These are phyloP conservation scores for Platygyra sinensis DNA, from an alignment of 64 coral and sea anemone species.

Conservation along the genomic window DNA sequence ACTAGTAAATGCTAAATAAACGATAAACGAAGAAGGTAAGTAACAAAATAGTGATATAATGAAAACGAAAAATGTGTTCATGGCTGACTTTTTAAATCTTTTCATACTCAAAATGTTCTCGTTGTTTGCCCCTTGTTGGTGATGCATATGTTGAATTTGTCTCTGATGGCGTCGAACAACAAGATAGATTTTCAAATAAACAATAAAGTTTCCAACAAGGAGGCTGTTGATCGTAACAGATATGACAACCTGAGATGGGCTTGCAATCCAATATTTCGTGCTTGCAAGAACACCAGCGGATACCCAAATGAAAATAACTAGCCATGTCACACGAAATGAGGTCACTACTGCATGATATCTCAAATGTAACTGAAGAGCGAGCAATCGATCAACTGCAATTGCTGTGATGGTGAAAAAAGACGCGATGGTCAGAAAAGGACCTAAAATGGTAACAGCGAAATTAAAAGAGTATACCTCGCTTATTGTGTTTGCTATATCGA, in stretches of 20 bases:
- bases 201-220: background rate
- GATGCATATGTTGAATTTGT: conserved; percentile 10
- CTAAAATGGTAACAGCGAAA: background rate
- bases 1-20: background rate
- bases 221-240: background rate
- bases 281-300: background rate
- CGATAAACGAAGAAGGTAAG: background rate
- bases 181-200: background rate
- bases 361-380: conserved; percentile 9
- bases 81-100: conserved; percentile 6
- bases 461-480: background rate
- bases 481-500: background rate
- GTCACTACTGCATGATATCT: background rate
- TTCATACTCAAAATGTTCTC: background rate
- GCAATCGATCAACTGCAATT: conserved; percentile 1
- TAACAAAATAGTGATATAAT: background rate
- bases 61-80: background rate
- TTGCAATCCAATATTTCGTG: too few species aligned
- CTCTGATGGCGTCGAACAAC: conserved; percentile 27
- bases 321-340: background rate
- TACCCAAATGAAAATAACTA: background rate
- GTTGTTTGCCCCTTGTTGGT: background rate
- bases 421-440: background rate
- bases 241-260: background rate
- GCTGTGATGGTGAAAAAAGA: background rate